Percentiles rank a stretch among this genome's conserved stretches.
phyloP scores from a whole-genome alignment of 2,113 vertebrate species.

The Melospiza georgiana region DNA sequence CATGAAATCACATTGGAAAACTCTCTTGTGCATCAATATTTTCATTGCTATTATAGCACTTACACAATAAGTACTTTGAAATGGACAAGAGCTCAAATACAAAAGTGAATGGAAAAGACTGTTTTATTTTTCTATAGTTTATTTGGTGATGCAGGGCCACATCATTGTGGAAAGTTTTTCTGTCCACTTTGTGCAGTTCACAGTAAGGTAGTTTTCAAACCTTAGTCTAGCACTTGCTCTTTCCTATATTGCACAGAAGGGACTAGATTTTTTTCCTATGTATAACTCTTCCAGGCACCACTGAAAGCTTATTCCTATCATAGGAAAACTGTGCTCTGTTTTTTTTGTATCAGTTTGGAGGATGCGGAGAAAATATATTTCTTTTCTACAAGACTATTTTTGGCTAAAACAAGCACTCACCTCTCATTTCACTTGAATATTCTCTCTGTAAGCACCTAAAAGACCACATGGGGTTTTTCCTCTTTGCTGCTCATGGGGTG shows the following conservation, averaged over 20 bases:
- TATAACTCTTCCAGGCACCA: neutral
- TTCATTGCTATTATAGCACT: neutral
- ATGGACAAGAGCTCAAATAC: neutral
- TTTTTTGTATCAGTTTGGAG: neutral
- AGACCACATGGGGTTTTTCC: fast-evolving
- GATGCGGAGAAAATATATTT: neutral
- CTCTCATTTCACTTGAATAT: neutral
- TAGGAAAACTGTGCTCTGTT: neutral
- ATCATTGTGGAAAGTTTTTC: neutral
- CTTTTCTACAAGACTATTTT: neutral
- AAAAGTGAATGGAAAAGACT: neutral
- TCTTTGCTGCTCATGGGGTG: neutral
- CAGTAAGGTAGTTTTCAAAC: neutral
- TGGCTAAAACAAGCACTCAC: neutral
- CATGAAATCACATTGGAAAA: neutral
- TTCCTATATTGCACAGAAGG: neutral
- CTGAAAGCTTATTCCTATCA: neutral
- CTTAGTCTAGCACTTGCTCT: neutral
- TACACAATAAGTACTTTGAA: neutral
- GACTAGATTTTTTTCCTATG: neutral
- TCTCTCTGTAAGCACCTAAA: neutral
- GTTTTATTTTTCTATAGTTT: neutral
- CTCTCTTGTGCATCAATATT: neutral
- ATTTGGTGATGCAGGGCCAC: neutral
- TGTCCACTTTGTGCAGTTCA: neutral